These are phyloP conservation scores for Musca vetustissima DNA, from an alignment of 1,140 invertebrate genomes.

Conservation along the genomic window DNA sequence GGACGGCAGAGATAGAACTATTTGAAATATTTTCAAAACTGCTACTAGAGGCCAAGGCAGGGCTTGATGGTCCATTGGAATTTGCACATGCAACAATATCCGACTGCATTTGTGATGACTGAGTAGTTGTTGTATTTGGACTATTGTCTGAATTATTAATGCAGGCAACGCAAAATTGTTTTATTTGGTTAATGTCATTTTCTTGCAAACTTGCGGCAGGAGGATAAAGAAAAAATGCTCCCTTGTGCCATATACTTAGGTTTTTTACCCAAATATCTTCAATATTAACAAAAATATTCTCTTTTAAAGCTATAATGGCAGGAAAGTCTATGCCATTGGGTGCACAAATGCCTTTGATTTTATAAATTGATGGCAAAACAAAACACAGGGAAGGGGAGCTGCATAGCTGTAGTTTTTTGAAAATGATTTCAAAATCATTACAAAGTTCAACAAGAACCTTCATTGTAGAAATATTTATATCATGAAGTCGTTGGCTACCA, in stretches of 20 bases:
- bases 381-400: conserved; percentile 31
- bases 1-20: background rate
- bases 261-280: too few relatives aligned
- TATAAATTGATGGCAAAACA: conserved; percentile 16
- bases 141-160: background rate
- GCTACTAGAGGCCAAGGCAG: background rate
- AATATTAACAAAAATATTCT: too few relatives aligned
- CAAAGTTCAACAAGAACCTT: conserved; percentile 29
- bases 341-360: background rate
- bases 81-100: too few relatives aligned
- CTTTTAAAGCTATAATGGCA: too few relatives aligned
- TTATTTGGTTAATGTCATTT: background rate
- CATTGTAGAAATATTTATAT: conserved; percentile 26
- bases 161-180: background rate
- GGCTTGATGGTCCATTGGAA: background rate
- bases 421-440: conserved; percentile 15
- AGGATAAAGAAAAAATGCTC: too few relatives aligned
- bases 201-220: background rate
- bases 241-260: too few relatives aligned
- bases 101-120: background rate
- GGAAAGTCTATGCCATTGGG: too few relatives aligned
- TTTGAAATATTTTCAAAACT: background rate
- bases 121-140: background rate
- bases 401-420: conserved; percentile 29
- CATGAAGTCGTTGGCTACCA: conserved; percentile 8